Percentiles rank a stretch among this genome's conserved stretches.
These are phyloP conservation scores for Drosophila nebulosa DNA, from an alignment of 1,140 invertebrate species.

Conservation along the genomic window DNA sequence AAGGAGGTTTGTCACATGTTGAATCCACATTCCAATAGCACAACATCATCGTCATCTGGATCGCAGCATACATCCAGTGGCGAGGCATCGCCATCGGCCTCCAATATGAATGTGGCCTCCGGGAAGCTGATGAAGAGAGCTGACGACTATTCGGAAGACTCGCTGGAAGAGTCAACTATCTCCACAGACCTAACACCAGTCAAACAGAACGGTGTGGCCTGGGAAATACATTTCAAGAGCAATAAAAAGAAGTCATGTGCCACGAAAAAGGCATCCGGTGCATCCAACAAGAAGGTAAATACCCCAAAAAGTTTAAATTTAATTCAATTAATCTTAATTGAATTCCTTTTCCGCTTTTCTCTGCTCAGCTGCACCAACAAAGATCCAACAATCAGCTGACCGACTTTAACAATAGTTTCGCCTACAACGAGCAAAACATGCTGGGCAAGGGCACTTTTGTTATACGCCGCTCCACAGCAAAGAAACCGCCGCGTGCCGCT, in stretches of 20 bases:
- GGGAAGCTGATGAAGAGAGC: constrained; percentile 17
- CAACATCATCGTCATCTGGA: constrained; percentile 56
- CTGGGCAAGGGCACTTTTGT: constrained; percentile 75
- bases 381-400: constrained; percentile 17
- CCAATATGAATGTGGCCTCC: constrained; percentile 46
- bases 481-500: constrained; percentile 60
- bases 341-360: background rate
- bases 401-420: constrained; percentile 56
- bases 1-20: constrained; percentile 86
- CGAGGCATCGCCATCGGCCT: constrained; percentile 58
- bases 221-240: constrained; percentile 87
- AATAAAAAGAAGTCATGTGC: constrained; percentile 51
- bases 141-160: constrained; percentile 90
- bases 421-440: constrained; percentile 64
- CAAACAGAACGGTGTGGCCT: constrained; percentile 90
- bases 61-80: constrained; percentile 57
- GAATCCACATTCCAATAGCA: constrained; percentile 63
- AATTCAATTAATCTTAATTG: background rate
- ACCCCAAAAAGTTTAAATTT: background rate
- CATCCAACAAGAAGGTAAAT: constrained; percentile 42
- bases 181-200: constrained; percentile 83
- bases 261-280: constrained; percentile 26
- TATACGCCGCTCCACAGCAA: constrained; percentile 64
- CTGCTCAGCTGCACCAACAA: constrained; percentile 9
- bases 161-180: constrained; percentile 86